phyloP scores from a whole-genome alignment of 2,797 vertebrate species.

The Morus bassanus region DNA sequence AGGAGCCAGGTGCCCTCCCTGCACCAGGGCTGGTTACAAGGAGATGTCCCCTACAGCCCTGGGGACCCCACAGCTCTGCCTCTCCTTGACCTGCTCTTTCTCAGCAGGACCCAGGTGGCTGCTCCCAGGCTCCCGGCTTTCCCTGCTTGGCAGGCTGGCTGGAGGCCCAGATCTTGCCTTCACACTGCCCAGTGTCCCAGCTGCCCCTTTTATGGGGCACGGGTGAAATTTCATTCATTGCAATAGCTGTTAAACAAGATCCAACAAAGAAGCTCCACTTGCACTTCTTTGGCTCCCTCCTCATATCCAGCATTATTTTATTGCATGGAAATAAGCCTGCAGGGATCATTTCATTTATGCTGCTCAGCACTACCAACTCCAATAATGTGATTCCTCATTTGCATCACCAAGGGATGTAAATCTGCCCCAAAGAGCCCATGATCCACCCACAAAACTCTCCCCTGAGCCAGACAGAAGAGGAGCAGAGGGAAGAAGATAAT shows the following conservation, averaged over 20 bases:
- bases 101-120: background rate
- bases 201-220: background rate
- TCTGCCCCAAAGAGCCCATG: constrained; percentile 16
- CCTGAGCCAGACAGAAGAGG: background rate
- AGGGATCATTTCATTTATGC: background rate
- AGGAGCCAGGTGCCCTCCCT: background rate
- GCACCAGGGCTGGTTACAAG: background rate
- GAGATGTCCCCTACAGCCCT: background rate
- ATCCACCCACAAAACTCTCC: constrained; percentile 9
- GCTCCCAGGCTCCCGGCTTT: background rate
- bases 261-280: background rate
- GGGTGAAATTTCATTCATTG: background rate
- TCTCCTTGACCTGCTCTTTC: background rate
- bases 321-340: background rate
- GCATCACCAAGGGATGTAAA: background rate
- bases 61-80: background rate
- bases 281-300: background rate
- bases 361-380: background rate
- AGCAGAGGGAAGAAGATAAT: background rate
- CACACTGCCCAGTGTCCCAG: background rate
- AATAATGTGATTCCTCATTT: background rate
- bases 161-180: background rate
- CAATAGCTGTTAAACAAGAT: background rate
- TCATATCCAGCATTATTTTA: background rate
- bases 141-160: background rate